A percentile compares a stretch with the other conserved stretches of the same genome.
These are phyloP conservation scores for Cacatua alba DNA, from an alignment of 2,113 vertebrate species.

Conservation along the genomic window DNA sequence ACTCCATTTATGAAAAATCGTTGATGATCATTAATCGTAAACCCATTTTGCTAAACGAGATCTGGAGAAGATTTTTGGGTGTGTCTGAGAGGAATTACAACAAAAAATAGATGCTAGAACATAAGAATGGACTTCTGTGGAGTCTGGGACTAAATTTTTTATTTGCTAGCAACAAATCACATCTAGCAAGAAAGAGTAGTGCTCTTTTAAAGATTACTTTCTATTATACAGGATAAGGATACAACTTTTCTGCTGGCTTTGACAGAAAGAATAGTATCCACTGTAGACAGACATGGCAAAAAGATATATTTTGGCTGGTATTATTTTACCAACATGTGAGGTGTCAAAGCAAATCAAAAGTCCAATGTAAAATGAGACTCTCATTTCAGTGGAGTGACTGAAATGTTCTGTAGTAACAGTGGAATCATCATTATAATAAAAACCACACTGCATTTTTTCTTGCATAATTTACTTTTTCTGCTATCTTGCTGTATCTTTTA, in stretches of 20 bases:
- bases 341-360: background rate
- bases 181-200: background rate
- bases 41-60: background rate
- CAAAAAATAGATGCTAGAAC: background rate
- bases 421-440: background rate
- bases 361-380: background rate
- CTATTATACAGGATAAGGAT: background rate
- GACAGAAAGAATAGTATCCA: background rate
- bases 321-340: background rate
- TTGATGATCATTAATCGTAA: background rate
- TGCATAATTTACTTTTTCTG: background rate
- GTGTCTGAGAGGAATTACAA: background rate
- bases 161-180: background rate
- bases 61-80: background rate
- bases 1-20: background rate
- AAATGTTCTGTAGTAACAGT: background rate
- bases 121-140: background rate
- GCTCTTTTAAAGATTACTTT: background rate
- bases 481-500: background rate
- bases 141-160: background rate
- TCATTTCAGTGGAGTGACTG: background rate
- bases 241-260: background rate
- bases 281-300: background rate
- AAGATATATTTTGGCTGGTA: background rate
- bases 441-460: background rate